Evolutionary conservation across 2,888 invertebrate species (phyloP), one percentile per base, ranked within the genome.

Genomic region (Adelphocoris suturalis): DNA sequence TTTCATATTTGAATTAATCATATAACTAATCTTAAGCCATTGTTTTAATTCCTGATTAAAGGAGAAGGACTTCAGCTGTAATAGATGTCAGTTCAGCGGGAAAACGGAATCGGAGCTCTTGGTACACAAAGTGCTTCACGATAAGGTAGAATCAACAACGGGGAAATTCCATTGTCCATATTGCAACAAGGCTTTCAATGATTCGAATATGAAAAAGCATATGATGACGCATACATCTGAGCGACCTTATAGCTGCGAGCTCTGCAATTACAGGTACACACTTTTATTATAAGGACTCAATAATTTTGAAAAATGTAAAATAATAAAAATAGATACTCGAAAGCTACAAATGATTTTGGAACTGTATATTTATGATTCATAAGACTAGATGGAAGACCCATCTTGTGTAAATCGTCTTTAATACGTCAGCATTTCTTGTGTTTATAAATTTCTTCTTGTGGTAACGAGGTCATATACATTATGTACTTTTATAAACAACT

Each of bases 161-260:
- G 92, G 94, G 0, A 95, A 95, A 92, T 96, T 96, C 92, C 93
- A 94, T 1, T 97, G 97, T 92, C 96, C 96, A 0, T 92, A 96
- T 46, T 97, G 97, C 92, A 94, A 13, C 97, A 96, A 92, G 93
- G 95, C 13, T 96, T 96, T 0, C 93, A 97, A 19, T 94, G 96
- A 0, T 95, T 95, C 90, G 97, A 48, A 97, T 93, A 93, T 97
- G 76, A 94, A 96, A 52, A 94, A 95, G 89, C 97, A 97, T 92
- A 97, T 86, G 86, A 86, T 86, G 47, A 86, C 86, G 1, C 86
- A 86, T 23, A 86, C 97, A 0, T 95, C 96, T 47, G 97, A 97
- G 92, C 95, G 96, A 90, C 96, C 96, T 0, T 97, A 95, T 92
- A 93, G 94, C 3, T 97, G 97, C 92, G 61, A 84, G 61, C 19